A percentile compares a stretch with the other conserved stretches of the same genome.
These are phyloP conservation scores for Pararge aegeria DNA, from an alignment of 1,140 invertebrate species.

Conservation along the genomic window DNA sequence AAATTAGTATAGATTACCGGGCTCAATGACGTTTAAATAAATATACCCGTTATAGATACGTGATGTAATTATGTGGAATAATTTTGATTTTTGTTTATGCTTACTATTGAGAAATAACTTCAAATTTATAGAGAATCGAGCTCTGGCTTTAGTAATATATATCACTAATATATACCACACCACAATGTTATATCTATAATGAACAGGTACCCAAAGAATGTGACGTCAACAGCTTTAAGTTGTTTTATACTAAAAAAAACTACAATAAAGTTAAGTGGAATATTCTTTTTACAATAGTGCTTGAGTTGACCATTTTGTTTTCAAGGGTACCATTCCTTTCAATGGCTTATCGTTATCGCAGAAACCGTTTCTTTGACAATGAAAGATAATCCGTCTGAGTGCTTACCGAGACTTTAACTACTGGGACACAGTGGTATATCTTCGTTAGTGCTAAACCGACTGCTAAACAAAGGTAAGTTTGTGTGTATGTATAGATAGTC, in stretches of 20 bases:
- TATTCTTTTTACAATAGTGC: constrained; percentile 37
- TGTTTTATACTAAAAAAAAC: constrained; percentile 12
- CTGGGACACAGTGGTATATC: background rate
- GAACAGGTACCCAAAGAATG: background rate
- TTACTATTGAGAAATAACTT: no score
- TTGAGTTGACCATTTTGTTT: constrained; percentile 32
- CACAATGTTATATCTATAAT: background rate
- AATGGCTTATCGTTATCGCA: constrained; percentile 56
- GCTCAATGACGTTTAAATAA: no score
- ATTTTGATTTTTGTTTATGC: no score
- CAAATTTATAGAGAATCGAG: no score
- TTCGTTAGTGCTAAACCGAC: background rate
- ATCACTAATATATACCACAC: background rate
- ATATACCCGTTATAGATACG: no score
- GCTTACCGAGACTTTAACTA: background rate
- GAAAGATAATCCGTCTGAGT: constrained; percentile 7
- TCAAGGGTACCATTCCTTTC: constrained; percentile 35
- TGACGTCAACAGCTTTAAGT: background rate
- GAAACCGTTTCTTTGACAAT: constrained; percentile 47
- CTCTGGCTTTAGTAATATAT: no score
- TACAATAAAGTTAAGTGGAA: constrained; percentile 41
- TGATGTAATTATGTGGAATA: no score
- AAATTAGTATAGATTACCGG: no score
- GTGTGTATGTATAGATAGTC: no score
- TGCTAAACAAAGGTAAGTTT: no score